Conservation (phyloP, 2,797 vertebrate species). For the Oreochromis mossambicus region DNA sequence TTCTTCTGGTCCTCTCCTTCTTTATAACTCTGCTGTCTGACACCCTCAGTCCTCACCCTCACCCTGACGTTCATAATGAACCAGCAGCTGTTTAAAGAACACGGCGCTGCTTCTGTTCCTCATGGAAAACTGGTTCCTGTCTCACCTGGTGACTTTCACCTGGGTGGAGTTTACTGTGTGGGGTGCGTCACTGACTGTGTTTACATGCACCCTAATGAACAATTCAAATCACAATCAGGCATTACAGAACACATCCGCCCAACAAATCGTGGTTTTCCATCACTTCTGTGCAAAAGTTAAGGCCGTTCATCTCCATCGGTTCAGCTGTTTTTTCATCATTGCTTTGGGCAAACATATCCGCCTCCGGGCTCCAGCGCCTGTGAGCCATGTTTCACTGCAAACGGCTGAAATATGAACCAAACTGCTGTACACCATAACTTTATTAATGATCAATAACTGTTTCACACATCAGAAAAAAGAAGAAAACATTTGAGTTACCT, state of each 20-base stretch:
- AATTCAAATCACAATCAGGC: not conserved
- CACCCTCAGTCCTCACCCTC: not conserved
- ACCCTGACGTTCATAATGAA: not conserved
- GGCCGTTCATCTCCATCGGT: not conserved
- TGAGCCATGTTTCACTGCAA: not conserved
- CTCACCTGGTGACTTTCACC: not conserved
- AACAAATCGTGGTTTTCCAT: not conserved
- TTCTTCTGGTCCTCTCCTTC: not conserved
- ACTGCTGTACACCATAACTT: not conserved
- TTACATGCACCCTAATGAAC: not conserved
- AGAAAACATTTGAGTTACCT: not conserved
- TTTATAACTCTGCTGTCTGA: not conserved
- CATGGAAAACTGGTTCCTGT: not conserved
- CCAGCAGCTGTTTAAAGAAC: not conserved
- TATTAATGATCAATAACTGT: too few species aligned
- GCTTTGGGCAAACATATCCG: not conserved
- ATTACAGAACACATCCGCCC: not conserved
- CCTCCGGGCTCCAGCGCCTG: not conserved
- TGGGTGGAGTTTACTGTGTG: constrained; percentile 9
- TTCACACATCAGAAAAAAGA: not conserved
- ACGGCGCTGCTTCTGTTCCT: not conserved
- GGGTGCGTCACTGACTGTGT: not conserved
- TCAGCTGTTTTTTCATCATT: not conserved
- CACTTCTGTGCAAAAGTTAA: not conserved
- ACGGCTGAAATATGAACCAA: not conserved